Conservation (phyloP, 2,888 invertebrate species). For the Muschampia plurimacula region DNA sequence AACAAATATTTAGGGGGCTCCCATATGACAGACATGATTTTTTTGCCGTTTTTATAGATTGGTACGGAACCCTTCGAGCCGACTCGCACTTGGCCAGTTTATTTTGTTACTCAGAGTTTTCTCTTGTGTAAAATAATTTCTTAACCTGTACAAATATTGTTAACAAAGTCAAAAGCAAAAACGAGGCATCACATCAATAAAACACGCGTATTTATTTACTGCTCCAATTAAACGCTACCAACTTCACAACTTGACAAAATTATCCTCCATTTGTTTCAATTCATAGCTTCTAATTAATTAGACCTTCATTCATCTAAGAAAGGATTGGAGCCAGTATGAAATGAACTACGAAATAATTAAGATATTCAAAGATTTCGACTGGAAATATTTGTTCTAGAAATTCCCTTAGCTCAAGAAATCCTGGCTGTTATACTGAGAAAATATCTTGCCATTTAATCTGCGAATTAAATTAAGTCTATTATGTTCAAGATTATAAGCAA, state of each 20-base stretch:
- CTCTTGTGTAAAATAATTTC: too few relatives aligned
- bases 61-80: too few relatives aligned
- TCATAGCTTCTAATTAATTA: conserved; percentile 19
- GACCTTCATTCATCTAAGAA: conserved; percentile 14
- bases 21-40: too few relatives aligned
- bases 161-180: too few relatives aligned
- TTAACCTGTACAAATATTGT: too few relatives aligned
- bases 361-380: background rate
- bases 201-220: background rate
- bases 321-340: conserved; percentile 17
- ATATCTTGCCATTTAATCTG: background rate
- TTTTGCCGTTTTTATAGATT: too few relatives aligned
- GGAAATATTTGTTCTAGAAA: conserved; percentile 7
- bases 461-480: conserved; percentile 16
- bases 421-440: conserved; percentile 6
- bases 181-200: background rate
- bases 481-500: conserved; percentile 3
- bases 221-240: conserved; percentile 8
- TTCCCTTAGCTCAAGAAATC: background rate
- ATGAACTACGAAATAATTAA: conserved; percentile 8
- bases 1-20: too few relatives aligned
- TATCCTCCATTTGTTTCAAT: conserved; percentile 19
- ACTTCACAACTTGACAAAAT: conserved; percentile 17
- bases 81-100: too few relatives aligned
- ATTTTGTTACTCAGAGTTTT: too few relatives aligned